Evolutionary conservation across 1,140 invertebrate species (phyloP), one percentile per base, ranked within the genome.

Genomic region (Ruditapes philippinarum): DNA sequence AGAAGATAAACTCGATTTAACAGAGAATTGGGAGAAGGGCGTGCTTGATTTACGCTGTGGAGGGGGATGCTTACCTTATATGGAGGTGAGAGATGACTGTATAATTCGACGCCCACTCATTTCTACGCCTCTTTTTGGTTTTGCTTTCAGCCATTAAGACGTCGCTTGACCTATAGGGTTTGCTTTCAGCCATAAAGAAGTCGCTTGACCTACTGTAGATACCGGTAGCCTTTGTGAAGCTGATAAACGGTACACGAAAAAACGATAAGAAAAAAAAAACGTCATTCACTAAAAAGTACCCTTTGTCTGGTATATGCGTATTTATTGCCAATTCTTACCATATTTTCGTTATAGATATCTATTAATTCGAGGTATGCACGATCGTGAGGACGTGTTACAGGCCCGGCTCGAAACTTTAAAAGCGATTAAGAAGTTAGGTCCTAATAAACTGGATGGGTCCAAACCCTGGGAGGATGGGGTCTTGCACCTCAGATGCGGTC

Each of bases 351-450:
- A 36, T 78, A 94, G 94, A 28, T 94, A 94, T 76, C 73, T 95
- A 4, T 93, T 92, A 57, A 92, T 95, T 38, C 90, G 92, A 25
- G 92, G 92, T 14, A 90, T 95, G 45, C 94, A 95, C 65, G 84
- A 94, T 84, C 83, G 91, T 79, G 57, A 91, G 11, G 93, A 94
- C 33, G 94, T 95, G 0, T 84, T 93, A 17, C n/a, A 90, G 17
- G 94, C 94, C 14, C 88, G 93, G 40, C 76, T 90, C 57, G 90
- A 91, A 45, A 92, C 94, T 5, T 84, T 95, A 76, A 51, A 92
- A 33, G 90, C 92, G 62, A 88, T 95, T n/a, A 79, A 87, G 31
- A 74, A 89, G 4, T 70, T 70, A 14, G 91, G 92, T 33, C 81
- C 87, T n/a, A 85, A 89, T 28, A 92, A 91, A 74, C 62, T 95